Evolutionary conservation across 2,797 vertebrate genomes (phyloP).

Genomic region (Phalanger gymnotis): DNA sequence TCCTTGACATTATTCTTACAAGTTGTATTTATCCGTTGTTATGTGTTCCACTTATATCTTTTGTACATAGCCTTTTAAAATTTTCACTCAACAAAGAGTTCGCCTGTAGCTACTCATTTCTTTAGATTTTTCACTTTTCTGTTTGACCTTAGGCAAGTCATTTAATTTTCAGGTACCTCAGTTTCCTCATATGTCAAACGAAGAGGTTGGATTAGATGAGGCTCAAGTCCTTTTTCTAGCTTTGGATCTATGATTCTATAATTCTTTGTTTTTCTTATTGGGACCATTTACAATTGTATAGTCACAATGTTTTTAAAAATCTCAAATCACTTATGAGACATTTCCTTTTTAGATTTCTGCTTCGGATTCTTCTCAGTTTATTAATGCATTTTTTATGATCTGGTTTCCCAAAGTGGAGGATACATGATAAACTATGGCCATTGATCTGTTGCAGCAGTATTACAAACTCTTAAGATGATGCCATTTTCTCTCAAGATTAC

Average conservation of each 20-base stretch:
- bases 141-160: not conserved
- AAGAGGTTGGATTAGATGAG: not conserved
- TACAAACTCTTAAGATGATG: constrained; percentile 40
- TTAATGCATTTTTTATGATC: constrained; percentile 31
- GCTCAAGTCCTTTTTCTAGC: not conserved
- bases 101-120: not conserved
- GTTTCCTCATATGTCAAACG: not conserved
- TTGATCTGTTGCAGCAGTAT: constrained; percentile 24
- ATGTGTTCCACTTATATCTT: not conserved
- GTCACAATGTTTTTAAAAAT: constrained; percentile 11
- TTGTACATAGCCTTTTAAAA: not conserved
- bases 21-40: not conserved
- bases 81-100: not conserved
- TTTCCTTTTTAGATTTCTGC: constrained; percentile 31
- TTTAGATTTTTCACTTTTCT: constrained; percentile 13
- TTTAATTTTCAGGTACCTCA: not conserved
- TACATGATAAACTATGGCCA: constrained; percentile 14
- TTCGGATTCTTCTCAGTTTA: not conserved
- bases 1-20: not conserved
- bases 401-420: constrained; percentile 34
- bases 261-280: constrained; percentile 1
- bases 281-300: constrained; percentile 32
- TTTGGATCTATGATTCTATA: not conserved
- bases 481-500: constrained; percentile 12
- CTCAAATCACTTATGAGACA: not conserved